Percentiles rank a stretch among this genome's conserved stretches.
Evolutionary conservation across 2,888 invertebrate genomes (phyloP).

Genomic region (Conus canariensis): DNA sequence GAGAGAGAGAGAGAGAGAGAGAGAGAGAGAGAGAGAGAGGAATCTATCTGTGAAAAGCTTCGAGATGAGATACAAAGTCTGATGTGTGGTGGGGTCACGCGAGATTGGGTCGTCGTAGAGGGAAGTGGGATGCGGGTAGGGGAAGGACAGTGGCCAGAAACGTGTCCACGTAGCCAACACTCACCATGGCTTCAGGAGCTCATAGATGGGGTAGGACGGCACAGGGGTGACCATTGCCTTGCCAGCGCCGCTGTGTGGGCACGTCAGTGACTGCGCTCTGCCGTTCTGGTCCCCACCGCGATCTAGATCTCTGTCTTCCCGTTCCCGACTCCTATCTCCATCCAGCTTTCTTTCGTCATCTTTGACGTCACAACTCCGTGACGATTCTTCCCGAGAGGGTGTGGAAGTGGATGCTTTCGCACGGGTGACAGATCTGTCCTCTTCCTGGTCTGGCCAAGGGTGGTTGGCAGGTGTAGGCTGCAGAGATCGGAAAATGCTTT

Average conservation of each 20-base stretch:
- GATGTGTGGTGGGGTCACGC: no score
- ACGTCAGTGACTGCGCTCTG: background rate
- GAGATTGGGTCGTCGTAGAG: no score
- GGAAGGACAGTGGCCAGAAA: no score
- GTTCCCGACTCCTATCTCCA: background rate
- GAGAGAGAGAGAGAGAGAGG: no score
- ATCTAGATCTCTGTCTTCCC: background rate
- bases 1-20: no score
- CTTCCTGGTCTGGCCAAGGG: no score
- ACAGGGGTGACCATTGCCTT: background rate
- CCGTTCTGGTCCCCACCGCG: background rate
- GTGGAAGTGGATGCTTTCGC: background rate
- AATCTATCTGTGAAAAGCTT: no score
- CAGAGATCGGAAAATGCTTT: background rate
- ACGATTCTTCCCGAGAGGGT: background rate
- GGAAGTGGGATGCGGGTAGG: no score
- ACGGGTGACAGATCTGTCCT: background rate
- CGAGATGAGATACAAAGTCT: no score
- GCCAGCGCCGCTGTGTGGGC: background rate
- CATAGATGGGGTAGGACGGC: slow-evolving; percentile 4
- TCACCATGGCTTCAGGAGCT: background rate
- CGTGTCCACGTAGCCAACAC: background rate
- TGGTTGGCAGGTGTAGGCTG: background rate
- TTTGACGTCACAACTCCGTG: background rate
- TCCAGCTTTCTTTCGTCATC: background rate